These are phyloP conservation scores for Chaenodraco wilsoni DNA, from an alignment of 2,797 vertebrate genomes.

Conservation along the genomic window DNA sequence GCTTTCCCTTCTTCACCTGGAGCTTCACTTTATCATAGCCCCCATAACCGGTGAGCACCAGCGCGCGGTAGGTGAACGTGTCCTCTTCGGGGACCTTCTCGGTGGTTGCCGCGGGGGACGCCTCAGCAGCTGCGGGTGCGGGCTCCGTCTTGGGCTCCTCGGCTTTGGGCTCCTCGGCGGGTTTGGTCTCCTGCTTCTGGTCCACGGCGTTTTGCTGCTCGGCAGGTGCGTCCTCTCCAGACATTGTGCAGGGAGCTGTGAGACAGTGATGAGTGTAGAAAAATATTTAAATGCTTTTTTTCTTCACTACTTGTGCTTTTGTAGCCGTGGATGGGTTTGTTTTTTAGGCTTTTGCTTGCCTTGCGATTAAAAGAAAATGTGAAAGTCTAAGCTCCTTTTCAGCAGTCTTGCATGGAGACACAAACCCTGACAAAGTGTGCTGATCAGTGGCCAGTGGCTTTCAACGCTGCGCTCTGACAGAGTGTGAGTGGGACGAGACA, in stretches of 20 bases:
- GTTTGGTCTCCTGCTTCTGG: constrained; percentile 84
- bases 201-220: constrained; percentile 87
- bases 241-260: constrained; percentile 77
- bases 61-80: constrained; percentile 83
- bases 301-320: constrained; percentile 30
- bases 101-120: constrained; percentile 62
- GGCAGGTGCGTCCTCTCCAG: constrained; percentile 88
- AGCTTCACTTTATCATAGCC: constrained; percentile 95
- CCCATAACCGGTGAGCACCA: constrained; percentile 87
- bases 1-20: constrained; percentile 88
- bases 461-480: constrained; percentile 78
- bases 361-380: constrained; percentile 51
- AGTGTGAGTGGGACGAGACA: constrained; percentile 77
- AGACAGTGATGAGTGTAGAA: constrained; percentile 57
- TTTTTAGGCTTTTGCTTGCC: constrained; percentile 16
- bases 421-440: constrained; percentile 78
- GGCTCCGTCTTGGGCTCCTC: constrained; percentile 81
- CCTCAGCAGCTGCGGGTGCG: constrained; percentile 51
- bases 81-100: constrained; percentile 83
- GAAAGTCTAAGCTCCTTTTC: constrained; percentile 64
- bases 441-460: constrained; percentile 80
- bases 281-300: constrained; percentile 33
- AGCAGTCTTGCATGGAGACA: constrained; percentile 71
- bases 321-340: constrained; percentile 38
- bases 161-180: constrained; percentile 81